Percentiles rank a stretch among this genome's conserved stretches.
Evolutionary conservation across 2,113 vertebrate genomes (phyloP).

Genomic region (Clarias magur): DNA sequence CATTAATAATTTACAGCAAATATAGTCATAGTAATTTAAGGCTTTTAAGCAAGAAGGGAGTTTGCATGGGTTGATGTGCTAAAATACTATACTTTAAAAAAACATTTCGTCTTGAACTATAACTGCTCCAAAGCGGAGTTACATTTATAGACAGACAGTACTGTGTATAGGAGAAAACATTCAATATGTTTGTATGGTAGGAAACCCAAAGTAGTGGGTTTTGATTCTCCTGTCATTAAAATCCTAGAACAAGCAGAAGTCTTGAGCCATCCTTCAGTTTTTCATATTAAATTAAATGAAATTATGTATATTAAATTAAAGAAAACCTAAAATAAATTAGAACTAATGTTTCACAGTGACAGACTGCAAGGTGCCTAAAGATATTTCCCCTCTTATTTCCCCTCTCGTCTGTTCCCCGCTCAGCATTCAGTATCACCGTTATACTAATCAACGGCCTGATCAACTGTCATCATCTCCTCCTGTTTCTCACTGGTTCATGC

Average conservation of each 20-base stretch:
- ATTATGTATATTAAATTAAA: no score
- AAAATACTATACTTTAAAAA: neutral
- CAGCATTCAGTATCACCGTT: no score
- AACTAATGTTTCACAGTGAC: no score
- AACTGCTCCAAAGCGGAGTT: neutral
- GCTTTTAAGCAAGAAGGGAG: neutral
- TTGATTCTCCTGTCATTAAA: neutral
- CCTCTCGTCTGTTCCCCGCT: no score
- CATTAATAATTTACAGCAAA: neutral
- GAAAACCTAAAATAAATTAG: no score
- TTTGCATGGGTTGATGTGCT: neutral
- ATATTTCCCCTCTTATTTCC: no score
- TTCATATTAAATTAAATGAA: no score
- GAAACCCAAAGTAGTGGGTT: neutral
- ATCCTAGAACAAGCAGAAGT: neutral
- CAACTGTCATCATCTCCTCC: no score
- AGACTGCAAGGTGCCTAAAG: no score
- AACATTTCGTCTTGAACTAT: neutral
- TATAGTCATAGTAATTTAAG: neutral
- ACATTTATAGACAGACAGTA: neutral
- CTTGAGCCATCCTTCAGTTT: neutral
- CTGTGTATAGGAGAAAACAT: neutral
- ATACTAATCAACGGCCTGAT: no score
- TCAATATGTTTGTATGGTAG: neutral
- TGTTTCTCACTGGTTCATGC: no score